Evolutionary conservation across 2,113 vertebrate genomes (phyloP).

Genomic region (Ascaphus truei): DNA sequence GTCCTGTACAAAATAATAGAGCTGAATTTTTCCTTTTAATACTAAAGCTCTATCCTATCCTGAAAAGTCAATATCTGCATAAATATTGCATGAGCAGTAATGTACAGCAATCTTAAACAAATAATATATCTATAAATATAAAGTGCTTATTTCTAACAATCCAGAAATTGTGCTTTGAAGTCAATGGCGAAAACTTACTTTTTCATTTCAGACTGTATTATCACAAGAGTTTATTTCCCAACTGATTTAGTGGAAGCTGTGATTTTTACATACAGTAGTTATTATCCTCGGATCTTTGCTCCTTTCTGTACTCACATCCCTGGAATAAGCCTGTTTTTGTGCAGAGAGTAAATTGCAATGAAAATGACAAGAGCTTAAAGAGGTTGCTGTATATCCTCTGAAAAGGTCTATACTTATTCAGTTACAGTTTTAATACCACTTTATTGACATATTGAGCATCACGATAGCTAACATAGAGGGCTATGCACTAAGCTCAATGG

Average conservation of each 20-base stretch:
- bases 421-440: constrained; percentile 52
- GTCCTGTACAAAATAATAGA: no score
- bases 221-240: constrained; percentile 30
- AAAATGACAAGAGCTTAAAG: constrained; percentile 40
- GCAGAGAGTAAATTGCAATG: constrained; percentile 43
- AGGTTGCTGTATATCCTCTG: constrained; percentile 41
- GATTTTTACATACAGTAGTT: constrained; percentile 31
- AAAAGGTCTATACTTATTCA: constrained; percentile 41
- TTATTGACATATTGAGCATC: constrained; percentile 52
- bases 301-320: constrained; percentile 42
- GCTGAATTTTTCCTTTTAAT: neutral
- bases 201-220: constrained; percentile 32
- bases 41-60: constrained; percentile 13
- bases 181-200: constrained; percentile 43
- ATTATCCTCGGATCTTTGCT: constrained; percentile 36
- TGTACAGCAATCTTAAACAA: constrained; percentile 64
- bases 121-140: constrained; percentile 48
- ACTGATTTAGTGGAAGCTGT: constrained; percentile 42
- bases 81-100: constrained; percentile 65
- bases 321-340: constrained; percentile 42
- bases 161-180: constrained; percentile 46
- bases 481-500: no score
- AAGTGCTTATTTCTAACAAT: constrained; percentile 44
- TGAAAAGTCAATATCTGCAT: constrained; percentile 55
- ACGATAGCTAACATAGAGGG: constrained; percentile 42